phyloP scores from a whole-genome alignment of 2,888 invertebrate species.

The Callinectes sapidus region DNA sequence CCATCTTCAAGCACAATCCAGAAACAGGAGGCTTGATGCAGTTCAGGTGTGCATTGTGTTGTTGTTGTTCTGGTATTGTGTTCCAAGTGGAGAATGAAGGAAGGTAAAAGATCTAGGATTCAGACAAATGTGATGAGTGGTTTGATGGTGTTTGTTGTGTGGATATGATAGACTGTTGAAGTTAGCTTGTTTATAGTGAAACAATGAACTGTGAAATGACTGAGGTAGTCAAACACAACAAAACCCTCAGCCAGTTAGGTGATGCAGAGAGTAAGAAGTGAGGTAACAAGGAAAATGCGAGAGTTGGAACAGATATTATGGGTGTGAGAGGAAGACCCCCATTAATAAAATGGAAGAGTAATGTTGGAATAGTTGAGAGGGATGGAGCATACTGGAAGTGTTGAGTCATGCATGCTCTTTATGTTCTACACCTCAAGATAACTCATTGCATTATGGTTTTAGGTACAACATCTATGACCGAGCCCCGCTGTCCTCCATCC shows the following conservation, averaged over 20 bases:
- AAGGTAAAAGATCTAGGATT: not conserved
- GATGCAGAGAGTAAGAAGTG: no score
- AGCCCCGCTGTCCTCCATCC: slow-evolving; percentile 79
- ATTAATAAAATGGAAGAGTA: no score
- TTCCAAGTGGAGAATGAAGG: not conserved
- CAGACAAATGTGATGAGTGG: not conserved
- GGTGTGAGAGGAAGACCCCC: no score
- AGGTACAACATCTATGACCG: slow-evolving; percentile 86
- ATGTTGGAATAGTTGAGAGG: no score
- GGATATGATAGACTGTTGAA: not conserved
- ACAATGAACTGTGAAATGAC: no score
- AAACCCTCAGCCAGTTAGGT: no score
- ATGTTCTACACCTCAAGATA: not conserved
- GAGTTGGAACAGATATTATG: no score
- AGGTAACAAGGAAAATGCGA: no score
- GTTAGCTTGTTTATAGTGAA: no score
- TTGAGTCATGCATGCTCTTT: not conserved
- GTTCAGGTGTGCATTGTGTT: slow-evolving; percentile 77
- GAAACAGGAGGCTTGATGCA: slow-evolving; percentile 80
- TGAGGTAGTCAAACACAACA: no score
- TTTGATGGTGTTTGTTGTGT: not conserved
- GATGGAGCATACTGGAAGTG: not conserved
- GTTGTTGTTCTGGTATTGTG: not conserved
- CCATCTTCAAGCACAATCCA: slow-evolving; percentile 80
- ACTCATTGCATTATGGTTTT: slow-evolving; percentile 70